phyloP scores from a whole-genome alignment of 92 coral and sea anemone genomes.

The Bergia sp. region DNA sequence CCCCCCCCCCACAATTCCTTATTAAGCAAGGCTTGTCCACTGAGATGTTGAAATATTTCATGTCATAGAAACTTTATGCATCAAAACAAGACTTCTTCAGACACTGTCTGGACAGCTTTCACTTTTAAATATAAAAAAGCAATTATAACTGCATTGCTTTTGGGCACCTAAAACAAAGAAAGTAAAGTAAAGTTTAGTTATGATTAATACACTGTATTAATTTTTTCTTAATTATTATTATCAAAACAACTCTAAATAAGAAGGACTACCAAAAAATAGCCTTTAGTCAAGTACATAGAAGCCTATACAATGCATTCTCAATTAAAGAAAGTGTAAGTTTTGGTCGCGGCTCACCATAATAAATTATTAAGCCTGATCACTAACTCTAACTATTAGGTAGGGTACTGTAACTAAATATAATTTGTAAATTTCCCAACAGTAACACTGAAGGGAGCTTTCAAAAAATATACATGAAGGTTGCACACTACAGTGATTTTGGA shows the following conservation, averaged over 20 bases:
- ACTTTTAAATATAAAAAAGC: too few relatives aligned
- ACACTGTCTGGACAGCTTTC: too few relatives aligned
- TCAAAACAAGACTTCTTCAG: too few relatives aligned
- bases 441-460: not conserved
- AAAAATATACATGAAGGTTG: not conserved
- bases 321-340: too few relatives aligned
- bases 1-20: not conserved
- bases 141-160: too few relatives aligned
- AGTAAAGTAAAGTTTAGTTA: not conserved
- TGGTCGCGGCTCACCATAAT: not conserved
- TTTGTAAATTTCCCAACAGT: not conserved
- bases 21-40: too few relatives aligned
- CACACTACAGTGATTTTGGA: not conserved
- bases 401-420: not conserved
- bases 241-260: not conserved
- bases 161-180: too few relatives aligned
- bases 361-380: not conserved
- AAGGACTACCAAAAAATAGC: not conserved
- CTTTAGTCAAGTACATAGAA: not conserved
- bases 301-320: not conserved
- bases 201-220: not conserved
- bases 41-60: too few relatives aligned
- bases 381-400: not conserved
- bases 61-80: too few relatives aligned
- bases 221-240: too few relatives aligned